phyloP scores from a whole-genome alignment of 2,888 invertebrate genomes.

The Acrobasis consociella region DNA sequence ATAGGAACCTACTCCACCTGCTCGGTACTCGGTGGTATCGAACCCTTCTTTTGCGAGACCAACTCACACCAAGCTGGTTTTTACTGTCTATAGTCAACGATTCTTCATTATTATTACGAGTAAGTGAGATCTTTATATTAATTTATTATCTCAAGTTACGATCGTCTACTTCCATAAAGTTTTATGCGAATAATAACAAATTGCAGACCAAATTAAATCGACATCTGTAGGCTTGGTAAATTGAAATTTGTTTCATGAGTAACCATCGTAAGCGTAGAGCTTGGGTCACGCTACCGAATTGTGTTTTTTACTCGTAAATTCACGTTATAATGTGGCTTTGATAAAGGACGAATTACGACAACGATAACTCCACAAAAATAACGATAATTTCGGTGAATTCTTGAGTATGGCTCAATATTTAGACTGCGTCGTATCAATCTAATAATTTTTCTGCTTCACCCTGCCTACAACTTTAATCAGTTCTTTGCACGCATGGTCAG shows the following conservation, averaged over 20 bases:
- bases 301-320: conserved; percentile 48
- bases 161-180: conserved; percentile 47
- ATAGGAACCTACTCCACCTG: no score
- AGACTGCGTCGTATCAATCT: not conserved
- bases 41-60: no score
- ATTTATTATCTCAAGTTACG: conserved; percentile 43
- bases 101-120: no score
- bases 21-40: no score
- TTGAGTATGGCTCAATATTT: not conserved
- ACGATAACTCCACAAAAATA: conserved; percentile 29
- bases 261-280: conserved; percentile 41
- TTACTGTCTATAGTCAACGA: conserved; percentile 41
- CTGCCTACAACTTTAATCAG: not conserved
- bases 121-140: conserved; percentile 42
- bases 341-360: conserved; percentile 43
- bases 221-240: conserved; percentile 22
- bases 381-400: conserved; percentile 9
- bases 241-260: conserved; percentile 43
- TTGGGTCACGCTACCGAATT: conserved; percentile 43
- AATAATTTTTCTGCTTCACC: not conserved
- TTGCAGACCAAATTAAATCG: conserved; percentile 11
- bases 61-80: conserved; percentile 29
- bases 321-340: conserved; percentile 49
- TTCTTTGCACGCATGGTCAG: not conserved
- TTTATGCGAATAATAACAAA: conserved; percentile 48